Percentiles rank a stretch among this genome's conserved stretches.
phyloP scores from a whole-genome alignment of 2,113 vertebrate species.

The Amphilophus citrinellus region DNA sequence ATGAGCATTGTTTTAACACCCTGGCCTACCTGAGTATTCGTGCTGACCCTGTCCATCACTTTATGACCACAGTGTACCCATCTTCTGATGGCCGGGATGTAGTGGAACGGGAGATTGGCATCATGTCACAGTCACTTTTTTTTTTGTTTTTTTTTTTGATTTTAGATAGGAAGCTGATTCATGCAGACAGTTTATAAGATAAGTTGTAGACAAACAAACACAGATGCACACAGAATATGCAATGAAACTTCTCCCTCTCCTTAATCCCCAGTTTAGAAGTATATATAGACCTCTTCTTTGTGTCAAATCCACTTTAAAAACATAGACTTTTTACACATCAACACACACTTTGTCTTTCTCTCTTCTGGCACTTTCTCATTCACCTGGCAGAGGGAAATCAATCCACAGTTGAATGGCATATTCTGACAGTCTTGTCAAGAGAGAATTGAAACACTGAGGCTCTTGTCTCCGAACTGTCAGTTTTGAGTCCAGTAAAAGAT shows the following conservation, averaged over 20 bases:
- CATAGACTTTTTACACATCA: not conserved
- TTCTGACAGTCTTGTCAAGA: not conserved
- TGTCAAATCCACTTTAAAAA: slow-evolving; percentile 23
- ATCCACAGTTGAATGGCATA: not conserved
- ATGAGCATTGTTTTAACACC: too few relatives aligned
- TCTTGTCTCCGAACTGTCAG: slow-evolving; percentile 11
- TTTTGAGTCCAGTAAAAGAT: slow-evolving; percentile 1
- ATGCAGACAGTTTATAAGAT: slow-evolving; percentile 18
- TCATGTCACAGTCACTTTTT: too few relatives aligned
- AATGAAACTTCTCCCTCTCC: slow-evolving; percentile 15
- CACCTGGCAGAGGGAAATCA: slow-evolving; percentile 4
- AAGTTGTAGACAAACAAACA: slow-evolving; percentile 23
- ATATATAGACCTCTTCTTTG: slow-evolving; percentile 14
- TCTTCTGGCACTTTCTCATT: not conserved
- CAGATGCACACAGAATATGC: slow-evolving; percentile 23
- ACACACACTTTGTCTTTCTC: not conserved
- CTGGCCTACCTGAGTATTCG: too few relatives aligned
- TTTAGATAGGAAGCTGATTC: not conserved
- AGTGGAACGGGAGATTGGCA: too few relatives aligned
- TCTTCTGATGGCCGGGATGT: too few relatives aligned
- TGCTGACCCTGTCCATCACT: too few relatives aligned
- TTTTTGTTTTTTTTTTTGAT: too few relatives aligned
- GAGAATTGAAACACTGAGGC: not conserved
- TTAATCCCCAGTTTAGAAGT: slow-evolving; percentile 20
- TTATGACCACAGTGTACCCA: too few relatives aligned